Evolutionary conservation across 2,888 invertebrate genomes (phyloP).

Genomic region (Andrena bicolor): DNA sequence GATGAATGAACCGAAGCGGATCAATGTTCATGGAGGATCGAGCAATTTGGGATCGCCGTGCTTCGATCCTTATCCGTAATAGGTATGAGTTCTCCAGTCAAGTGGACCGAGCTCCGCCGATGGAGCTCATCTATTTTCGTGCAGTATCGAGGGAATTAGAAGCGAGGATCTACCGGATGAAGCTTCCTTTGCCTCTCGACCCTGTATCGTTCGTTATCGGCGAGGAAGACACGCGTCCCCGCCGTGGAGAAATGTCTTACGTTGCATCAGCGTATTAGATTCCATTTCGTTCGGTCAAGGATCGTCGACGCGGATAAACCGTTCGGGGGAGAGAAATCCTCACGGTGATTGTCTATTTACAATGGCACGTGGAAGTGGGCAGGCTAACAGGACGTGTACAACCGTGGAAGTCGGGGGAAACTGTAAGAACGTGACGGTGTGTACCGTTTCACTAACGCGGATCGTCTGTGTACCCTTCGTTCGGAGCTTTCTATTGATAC

Average conservation of each 20-base stretch:
- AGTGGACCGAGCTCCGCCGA: slow-evolving; percentile 19
- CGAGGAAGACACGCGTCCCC: slow-evolving; percentile 13
- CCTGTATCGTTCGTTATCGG: slow-evolving; percentile 31
- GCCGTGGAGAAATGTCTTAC: slow-evolving; percentile 28
- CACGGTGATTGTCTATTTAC: slow-evolving; percentile 33
- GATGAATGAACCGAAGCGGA: too few relatives aligned
- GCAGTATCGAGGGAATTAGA: slow-evolving; percentile 55
- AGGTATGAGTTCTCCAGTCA: background rate
- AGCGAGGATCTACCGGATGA: slow-evolving; percentile 6
- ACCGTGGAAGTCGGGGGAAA: slow-evolving; percentile 4
- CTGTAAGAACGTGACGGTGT: slow-evolving; percentile 8
- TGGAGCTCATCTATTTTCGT: slow-evolving; percentile 54
- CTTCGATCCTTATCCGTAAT: slow-evolving; percentile 15
- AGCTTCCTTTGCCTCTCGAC: slow-evolving; percentile 30
- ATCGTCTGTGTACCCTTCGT: slow-evolving; percentile 16
- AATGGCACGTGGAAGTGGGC: background rate
- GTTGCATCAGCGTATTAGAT: slow-evolving; percentile 47
- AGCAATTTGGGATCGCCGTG: background rate
- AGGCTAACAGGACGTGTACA: slow-evolving; percentile 1
- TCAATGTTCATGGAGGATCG: too few relatives aligned
- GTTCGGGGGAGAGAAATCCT: slow-evolving; percentile 20
- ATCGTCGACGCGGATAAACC: slow-evolving; percentile 35
- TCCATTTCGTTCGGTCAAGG: slow-evolving; percentile 24
- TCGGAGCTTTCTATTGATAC: slow-evolving; percentile 7
- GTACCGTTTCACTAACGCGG: slow-evolving; percentile 9